Percentiles rank a stretch among this genome's conserved stretches.
Evolutionary conservation across 2,797 vertebrate genomes (phyloP).

Genomic region (Falco cherrug): DNA sequence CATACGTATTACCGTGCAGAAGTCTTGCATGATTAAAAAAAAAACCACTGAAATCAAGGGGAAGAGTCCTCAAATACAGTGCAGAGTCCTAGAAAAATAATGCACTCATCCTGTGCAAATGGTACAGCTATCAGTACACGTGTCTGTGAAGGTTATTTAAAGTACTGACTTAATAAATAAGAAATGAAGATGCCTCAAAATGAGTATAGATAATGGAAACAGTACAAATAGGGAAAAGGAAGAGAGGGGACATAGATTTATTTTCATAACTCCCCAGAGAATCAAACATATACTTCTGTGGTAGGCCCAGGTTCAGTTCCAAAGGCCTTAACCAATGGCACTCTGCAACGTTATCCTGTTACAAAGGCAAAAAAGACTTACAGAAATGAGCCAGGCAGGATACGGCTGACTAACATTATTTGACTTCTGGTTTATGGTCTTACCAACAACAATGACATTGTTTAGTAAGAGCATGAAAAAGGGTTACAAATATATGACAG

Average conservation of each 20-base stretch:
- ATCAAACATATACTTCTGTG: background rate
- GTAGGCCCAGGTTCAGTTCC: background rate
- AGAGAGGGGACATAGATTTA: background rate
- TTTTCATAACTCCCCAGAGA: background rate
- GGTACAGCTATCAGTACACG: conserved; percentile 8
- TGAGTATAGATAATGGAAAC: conserved; percentile 9
- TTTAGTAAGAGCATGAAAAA: background rate
- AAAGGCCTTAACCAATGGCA: background rate
- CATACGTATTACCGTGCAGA: background rate
- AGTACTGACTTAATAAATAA: conserved; percentile 50
- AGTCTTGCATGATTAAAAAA: background rate
- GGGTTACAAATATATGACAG: background rate
- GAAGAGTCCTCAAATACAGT: background rate
- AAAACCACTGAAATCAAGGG: background rate
- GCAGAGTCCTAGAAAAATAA: conserved; percentile 29
- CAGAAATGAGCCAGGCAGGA: background rate
- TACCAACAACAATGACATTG: background rate
- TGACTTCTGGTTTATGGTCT: background rate
- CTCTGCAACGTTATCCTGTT: background rate
- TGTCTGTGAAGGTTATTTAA: conserved; percentile 37
- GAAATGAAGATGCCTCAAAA: conserved; percentile 46
- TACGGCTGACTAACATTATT: background rate
- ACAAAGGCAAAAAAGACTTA: background rate
- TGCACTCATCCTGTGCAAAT: background rate
- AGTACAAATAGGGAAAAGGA: background rate